Conservation (phyloP, 2,113 vertebrate species). For the Thermophis baileyi region DNA sequence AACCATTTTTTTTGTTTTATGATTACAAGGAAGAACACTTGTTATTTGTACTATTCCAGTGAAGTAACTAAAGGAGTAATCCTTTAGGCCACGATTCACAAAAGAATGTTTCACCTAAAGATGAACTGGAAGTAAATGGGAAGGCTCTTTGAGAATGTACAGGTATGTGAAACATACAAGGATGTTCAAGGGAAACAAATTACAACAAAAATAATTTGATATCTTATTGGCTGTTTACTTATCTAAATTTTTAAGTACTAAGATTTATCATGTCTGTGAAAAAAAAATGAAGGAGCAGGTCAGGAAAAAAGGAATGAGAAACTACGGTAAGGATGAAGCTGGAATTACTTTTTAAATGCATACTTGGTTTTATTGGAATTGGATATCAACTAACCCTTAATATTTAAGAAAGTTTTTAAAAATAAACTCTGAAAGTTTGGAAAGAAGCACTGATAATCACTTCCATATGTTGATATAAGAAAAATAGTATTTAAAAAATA, state of each 20-base stretch:
- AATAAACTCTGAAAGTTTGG: conserved; percentile 34
- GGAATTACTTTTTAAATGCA: background rate
- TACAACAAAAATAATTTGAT: background rate
- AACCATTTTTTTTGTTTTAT: background rate
- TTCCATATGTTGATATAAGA: conserved; percentile 44
- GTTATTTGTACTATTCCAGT: background rate
- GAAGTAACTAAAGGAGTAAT: background rate
- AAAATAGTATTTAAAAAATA: conserved; percentile 52
- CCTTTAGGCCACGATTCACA: background rate
- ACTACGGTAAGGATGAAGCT: background rate
- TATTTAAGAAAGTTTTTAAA: conserved; percentile 40
- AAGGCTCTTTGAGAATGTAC: background rate
- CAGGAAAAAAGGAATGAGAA: too few species aligned
- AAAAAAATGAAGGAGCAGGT: background rate
- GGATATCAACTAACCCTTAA: conserved; percentile 6
- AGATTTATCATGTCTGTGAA: background rate
- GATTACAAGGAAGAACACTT: background rate
- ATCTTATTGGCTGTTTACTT: background rate
- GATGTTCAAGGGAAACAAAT: background rate
- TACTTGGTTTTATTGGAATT: background rate
- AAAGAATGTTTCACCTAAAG: background rate
- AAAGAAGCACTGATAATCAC: conserved; percentile 39
- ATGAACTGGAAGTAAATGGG: background rate
- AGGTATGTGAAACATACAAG: background rate
- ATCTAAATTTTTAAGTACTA: background rate